Conservation (phyloP, 2,113 vertebrate species). For the Leucopternis melanops region DNA sequence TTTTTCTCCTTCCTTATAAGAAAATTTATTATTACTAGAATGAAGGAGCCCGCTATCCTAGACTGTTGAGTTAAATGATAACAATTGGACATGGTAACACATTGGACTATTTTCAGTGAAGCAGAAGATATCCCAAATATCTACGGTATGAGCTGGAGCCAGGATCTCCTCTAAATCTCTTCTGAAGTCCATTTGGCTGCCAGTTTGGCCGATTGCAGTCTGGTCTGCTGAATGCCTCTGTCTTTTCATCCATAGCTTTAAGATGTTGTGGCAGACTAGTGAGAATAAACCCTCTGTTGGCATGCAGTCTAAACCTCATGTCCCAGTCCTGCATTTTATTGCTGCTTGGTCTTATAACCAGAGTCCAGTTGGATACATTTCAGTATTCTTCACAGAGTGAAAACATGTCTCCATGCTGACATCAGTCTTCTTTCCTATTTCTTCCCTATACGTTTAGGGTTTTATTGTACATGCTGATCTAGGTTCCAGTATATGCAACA, state of each 20-base stretch:
- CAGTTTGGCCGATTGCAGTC: not conserved
- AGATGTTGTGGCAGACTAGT: not conserved
- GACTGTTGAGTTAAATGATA: not conserved
- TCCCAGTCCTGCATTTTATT: not conserved
- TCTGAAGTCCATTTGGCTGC: not conserved
- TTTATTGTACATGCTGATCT: not conserved
- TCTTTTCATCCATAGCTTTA: not conserved
- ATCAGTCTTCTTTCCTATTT: not conserved
- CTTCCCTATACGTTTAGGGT: not conserved
- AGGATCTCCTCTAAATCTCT: not conserved
- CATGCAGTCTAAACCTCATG: not conserved
- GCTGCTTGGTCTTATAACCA: not conserved
- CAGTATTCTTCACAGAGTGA: not conserved
- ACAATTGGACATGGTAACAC: not conserved
- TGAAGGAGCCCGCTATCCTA: not conserved
- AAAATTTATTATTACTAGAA: not conserved
- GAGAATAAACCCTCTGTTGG: not conserved
- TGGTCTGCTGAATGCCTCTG: not conserved
- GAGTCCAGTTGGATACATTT: not conserved
- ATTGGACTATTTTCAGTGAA: not conserved
- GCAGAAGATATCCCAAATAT: not conserved
- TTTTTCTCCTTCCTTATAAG: not conserved
- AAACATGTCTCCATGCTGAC: not conserved
- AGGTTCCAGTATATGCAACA: not conserved
- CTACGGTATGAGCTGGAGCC: not conserved